Evolutionary conservation across 2,113 vertebrate genomes (phyloP), one percentile per base, ranked within the genome.

Genomic region (Nannospalax galili): DNA sequence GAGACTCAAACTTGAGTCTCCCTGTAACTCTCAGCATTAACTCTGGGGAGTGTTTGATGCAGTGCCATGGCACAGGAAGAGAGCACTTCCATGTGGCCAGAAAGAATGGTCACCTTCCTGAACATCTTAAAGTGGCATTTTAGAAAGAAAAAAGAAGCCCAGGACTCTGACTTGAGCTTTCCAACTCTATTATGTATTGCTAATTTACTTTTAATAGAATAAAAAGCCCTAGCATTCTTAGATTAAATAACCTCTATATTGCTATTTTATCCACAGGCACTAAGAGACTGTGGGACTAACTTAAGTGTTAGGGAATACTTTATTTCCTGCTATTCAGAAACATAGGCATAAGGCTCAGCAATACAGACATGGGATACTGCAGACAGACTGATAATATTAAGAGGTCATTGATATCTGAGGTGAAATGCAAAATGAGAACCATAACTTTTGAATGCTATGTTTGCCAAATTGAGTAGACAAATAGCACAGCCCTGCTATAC

Each of bases 391-490:
- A 11, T 81, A 70, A 52, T 77, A 86, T 28, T 92, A 40, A 89
- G 74, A 94, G 69, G 64, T 52, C 62, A 20, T 52, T 75, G 24
- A 73, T 72, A 32, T 45, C 30, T 48, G n/a, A 93, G 75, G 64
- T 40, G 32, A 92, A 87, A 70, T 15, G 28, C 11, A 24, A 86
- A 88, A 84, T 8, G 52, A 82, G 48, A n/a, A 94, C n/a, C 3
- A n/a, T 22, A 52, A n/a, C 14, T 70, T 92, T 92, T 86, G 67
- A 65, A 60, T 22, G 15, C 45, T 58, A 65, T 14, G 48, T 48
- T 74, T 69, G 86, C 26, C 40, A 79, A 86, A 92, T 22, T 30
- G 58, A 94, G 56, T 15, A 64, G 81, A 92, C 60, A 86, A 67
- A 91, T 1, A 62, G 37, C 42, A 26, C 7, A 42, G 11, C 22